phyloP scores from a whole-genome alignment of 2,113 vertebrate species.

The Petaurus breviceps region DNA sequence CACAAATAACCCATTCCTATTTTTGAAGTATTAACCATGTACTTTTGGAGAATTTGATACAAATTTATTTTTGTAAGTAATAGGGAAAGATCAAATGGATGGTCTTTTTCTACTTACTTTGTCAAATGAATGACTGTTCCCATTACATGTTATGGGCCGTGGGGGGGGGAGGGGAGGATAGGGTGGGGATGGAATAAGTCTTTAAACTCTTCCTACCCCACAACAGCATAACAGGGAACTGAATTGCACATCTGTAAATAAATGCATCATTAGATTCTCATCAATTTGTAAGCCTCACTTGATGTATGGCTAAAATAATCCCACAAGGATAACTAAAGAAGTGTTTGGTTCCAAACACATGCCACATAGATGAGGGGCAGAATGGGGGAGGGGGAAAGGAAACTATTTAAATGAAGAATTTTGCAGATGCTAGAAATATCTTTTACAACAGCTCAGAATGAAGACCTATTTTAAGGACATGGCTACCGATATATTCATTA shows the following conservation, averaged over 20 bases:
- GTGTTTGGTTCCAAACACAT: constrained; percentile 68
- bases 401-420: constrained; percentile 64
- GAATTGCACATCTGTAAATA: constrained; percentile 91
- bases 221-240: constrained; percentile 80
- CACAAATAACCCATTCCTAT: constrained; percentile 63
- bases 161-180: not conserved
- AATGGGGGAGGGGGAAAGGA: constrained; percentile 29
- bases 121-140: constrained; percentile 63
- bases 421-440: constrained; percentile 60
- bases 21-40: constrained; percentile 52
- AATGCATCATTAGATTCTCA: constrained; percentile 91
- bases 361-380: constrained; percentile 22
- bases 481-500: constrained; percentile 81
- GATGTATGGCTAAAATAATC: constrained; percentile 87
- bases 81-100: constrained; percentile 58
- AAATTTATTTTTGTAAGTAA: constrained; percentile 51
- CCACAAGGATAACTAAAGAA: constrained; percentile 84
- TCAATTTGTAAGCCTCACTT: constrained; percentile 88
- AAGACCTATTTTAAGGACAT: constrained; percentile 80
- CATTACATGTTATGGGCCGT: constrained; percentile 12
- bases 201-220: constrained; percentile 74
- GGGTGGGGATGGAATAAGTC: constrained; percentile 35
- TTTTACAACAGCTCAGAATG: constrained; percentile 52
- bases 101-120: constrained; percentile 72
- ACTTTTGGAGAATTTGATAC: constrained; percentile 60